Evolutionary conservation across 2,797 vertebrate genomes (phyloP).

Genomic region (Anisognathus igniventris): DNA sequence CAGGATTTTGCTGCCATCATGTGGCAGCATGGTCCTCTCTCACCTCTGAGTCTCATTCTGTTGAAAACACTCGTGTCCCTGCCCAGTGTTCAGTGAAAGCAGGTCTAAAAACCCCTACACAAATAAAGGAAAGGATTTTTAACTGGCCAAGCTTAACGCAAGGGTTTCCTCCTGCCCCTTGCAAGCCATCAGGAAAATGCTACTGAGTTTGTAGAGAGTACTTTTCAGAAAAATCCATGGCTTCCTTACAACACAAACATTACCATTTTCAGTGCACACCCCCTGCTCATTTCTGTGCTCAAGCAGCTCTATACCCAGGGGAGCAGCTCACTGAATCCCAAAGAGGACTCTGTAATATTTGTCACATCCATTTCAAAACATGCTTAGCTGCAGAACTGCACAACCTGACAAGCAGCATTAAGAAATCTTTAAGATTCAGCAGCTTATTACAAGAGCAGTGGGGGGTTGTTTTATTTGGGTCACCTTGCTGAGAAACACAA

Average conservation of each 20-base stretch:
- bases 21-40: neutral
- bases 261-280: neutral
- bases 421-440: neutral
- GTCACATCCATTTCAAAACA: neutral
- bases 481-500: neutral
- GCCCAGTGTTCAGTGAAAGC: neutral
- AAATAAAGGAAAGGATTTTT: neutral
- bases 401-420: neutral
- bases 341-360: neutral
- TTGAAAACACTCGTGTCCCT: neutral
- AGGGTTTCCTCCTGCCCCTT: neutral
- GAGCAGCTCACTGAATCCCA: neutral
- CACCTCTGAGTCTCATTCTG: neutral
- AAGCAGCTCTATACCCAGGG: neutral
- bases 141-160: neutral
- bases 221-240: neutral
- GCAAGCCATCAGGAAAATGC: neutral
- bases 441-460: constrained; percentile 7
- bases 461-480: neutral
- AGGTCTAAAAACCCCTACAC: neutral
- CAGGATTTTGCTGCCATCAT: constrained; percentile 59
- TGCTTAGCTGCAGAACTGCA: neutral
- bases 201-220: neutral
- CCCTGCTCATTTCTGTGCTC: rapidly evolving
- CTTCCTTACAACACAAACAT: neutral